A percentile compares a stretch with the other conserved stretches of the same genome.
Evolutionary conservation across 2,797 vertebrate genomes (phyloP).

Genomic region (Microtus californicus): DNA sequence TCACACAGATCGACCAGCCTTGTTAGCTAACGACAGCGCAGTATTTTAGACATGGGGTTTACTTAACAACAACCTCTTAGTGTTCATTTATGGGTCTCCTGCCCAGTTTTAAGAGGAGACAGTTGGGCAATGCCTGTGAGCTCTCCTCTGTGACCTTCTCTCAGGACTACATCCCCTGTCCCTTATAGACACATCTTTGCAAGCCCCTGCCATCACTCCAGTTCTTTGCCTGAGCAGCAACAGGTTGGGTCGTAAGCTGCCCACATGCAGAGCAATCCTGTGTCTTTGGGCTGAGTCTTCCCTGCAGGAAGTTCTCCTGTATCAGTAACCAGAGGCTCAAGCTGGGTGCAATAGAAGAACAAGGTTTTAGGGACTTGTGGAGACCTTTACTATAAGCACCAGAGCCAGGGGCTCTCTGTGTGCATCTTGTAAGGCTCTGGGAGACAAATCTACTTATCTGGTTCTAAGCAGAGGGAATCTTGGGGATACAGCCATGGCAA

Average conservation of each 20-base stretch:
- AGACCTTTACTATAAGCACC: background rate
- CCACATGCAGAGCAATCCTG: background rate
- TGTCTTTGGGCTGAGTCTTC: background rate
- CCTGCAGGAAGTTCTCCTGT: background rate
- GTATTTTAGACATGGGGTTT: background rate
- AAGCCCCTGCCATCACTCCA: background rate
- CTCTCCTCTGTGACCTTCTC: background rate
- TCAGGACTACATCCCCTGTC: background rate
- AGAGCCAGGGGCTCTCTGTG: background rate
- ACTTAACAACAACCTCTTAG: conserved; percentile 32
- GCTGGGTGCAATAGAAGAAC: background rate
- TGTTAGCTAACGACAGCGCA: conserved; percentile 13
- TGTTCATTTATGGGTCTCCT: conserved; percentile 1
- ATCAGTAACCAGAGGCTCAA: background rate
- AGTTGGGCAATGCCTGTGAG: background rate
- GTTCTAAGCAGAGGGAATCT: background rate
- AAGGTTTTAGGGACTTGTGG: background rate
- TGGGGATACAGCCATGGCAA: background rate
- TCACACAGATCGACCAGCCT: background rate
- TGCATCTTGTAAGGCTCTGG: background rate
- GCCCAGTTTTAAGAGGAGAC: background rate
- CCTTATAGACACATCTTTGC: background rate
- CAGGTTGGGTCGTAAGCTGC: background rate
- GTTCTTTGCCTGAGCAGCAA: background rate
- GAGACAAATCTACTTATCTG: background rate